Evolutionary conservation across 2,888 invertebrate species (phyloP).

Genomic region (Adineta ricciae): DNA sequence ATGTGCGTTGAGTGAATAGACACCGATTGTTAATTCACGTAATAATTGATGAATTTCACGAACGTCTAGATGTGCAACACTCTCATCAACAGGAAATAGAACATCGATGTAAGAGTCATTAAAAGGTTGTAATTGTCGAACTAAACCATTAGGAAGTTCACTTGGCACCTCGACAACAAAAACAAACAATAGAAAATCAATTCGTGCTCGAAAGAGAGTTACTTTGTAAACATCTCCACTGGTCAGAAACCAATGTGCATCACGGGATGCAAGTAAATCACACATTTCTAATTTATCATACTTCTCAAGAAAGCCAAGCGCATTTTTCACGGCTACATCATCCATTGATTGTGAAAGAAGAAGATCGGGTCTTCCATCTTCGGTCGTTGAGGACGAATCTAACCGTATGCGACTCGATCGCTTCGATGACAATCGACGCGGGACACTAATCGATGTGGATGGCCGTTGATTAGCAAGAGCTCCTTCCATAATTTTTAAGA

Average conservation of each 20-base stretch:
- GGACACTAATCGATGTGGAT: background rate
- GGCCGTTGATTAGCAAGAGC: background rate
- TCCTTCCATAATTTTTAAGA: background rate
- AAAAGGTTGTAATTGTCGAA: slow-evolving; percentile 40
- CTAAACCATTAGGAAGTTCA: slow-evolving; percentile 46
- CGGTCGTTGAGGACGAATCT: background rate
- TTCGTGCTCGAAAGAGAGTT: background rate
- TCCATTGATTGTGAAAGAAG: background rate
- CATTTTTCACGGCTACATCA: slow-evolving; percentile 15
- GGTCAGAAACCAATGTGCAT: slow-evolving; percentile 28
- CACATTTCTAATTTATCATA: slow-evolving; percentile 46
- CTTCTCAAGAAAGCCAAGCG: slow-evolving; percentile 40
- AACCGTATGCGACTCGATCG: background rate
- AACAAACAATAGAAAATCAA: background rate
- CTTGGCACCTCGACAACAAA: slow-evolving; percentile 38
- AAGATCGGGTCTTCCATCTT: background rate
- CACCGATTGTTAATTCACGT: slow-evolving; percentile 46
- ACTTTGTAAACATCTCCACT: slow-evolving; percentile 21
- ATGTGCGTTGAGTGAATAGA: slow-evolving; percentile 48
- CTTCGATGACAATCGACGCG: background rate
- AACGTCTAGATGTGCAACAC: slow-evolving; percentile 40
- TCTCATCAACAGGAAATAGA: slow-evolving; percentile 30
- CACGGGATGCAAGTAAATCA: slow-evolving; percentile 41
- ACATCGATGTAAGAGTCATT: slow-evolving; percentile 33
- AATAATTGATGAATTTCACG: slow-evolving; percentile 48